Percentiles rank a stretch among this genome's conserved stretches.
phyloP scores from a whole-genome alignment of 2,888 invertebrate genomes.

The Punctoribates punctum region DNA sequence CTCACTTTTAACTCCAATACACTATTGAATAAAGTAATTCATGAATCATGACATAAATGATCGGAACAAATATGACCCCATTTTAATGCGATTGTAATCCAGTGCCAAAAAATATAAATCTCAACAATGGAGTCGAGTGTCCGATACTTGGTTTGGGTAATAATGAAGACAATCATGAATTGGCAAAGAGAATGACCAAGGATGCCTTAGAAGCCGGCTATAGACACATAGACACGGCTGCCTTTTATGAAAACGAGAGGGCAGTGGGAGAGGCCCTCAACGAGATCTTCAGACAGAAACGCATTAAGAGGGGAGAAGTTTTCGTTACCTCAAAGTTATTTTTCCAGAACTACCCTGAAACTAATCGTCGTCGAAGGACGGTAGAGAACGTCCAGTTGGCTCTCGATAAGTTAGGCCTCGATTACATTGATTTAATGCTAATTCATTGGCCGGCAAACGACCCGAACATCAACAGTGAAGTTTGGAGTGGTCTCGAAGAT shows the following conservation, averaged over 20 bases:
- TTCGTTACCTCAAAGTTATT: slow-evolving; percentile 39
- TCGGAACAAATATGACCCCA: no score
- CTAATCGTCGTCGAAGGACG: neutral
- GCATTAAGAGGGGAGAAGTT: slow-evolving; percentile 15
- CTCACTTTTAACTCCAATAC: no score
- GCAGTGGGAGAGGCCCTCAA: slow-evolving; percentile 33
- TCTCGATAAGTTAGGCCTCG: slow-evolving; percentile 49
- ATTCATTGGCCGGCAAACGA: slow-evolving; percentile 51
- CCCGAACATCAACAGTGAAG: neutral
- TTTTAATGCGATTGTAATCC: no score
- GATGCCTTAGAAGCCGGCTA: slow-evolving; percentile 71
- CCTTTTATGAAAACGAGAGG: slow-evolving; percentile 59
- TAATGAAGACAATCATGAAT: neutral
- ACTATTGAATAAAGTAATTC: no score
- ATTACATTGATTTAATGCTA: slow-evolving; percentile 52
- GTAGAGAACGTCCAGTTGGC: slow-evolving; percentile 11
- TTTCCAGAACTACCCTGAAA: neutral
- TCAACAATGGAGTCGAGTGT: slow-evolving; percentile 26
- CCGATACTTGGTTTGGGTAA: slow-evolving; percentile 29
- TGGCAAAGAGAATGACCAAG: neutral
- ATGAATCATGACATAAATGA: no score
- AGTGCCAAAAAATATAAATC: no score
- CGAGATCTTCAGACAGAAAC: neutral
- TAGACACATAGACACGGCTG: slow-evolving; percentile 71
- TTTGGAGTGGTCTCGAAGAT: slow-evolving; percentile 38